These are phyloP conservation scores for Ceratotherium simum DNA, from an alignment of 2,113 vertebrate species.

Conservation along the genomic window DNA sequence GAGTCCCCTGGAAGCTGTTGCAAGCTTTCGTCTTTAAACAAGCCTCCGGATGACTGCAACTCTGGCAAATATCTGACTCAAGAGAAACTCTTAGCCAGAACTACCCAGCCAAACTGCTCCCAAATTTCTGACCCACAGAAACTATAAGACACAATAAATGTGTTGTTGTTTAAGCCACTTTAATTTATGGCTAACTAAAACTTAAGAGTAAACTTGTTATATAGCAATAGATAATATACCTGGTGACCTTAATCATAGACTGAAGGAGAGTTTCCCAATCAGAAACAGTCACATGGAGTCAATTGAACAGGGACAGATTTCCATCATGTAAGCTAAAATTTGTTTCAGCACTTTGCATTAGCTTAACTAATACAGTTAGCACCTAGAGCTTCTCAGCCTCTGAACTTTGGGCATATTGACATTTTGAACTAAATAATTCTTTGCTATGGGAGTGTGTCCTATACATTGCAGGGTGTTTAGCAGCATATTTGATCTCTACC, in stretches of 20 bases:
- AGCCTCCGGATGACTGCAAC: background rate
- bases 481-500: background rate
- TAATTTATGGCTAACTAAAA: background rate
- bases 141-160: background rate
- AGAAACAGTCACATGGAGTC: background rate
- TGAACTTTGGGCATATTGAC: background rate
- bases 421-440: background rate
- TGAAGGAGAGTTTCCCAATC: background rate
- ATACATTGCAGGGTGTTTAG: background rate
- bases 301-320: background rate
- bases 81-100: background rate
- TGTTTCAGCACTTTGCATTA: background rate
- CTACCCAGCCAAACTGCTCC: background rate
- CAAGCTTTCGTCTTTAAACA: background rate
- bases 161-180: background rate
- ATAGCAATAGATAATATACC: background rate
- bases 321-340: background rate
- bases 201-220: background rate
- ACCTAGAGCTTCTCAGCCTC: background rate
- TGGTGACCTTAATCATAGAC: background rate
- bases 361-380: background rate
- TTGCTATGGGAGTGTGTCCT: background rate
- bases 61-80: background rate
- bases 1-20: background rate
- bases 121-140: background rate